Evolutionary conservation across 2,888 invertebrate species (phyloP).

Genomic region (Tenodera sinensis): DNA sequence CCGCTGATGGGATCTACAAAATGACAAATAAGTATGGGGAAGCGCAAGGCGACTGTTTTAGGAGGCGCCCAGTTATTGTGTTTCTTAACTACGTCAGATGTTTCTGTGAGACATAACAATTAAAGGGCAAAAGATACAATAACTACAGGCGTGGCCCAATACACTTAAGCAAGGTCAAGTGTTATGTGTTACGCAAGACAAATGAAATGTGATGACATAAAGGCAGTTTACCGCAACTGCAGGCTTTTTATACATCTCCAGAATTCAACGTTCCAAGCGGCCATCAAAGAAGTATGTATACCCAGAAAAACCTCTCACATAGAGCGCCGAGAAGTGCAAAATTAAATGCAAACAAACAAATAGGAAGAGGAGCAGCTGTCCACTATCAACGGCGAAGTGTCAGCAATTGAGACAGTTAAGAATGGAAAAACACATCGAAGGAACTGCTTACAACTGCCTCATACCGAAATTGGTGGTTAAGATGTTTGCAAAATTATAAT

Average conservation of each 20-base stretch:
- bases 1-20: too few species aligned
- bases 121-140: background rate
- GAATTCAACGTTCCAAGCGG: background rate
- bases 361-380: background rate
- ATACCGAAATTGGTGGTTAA: background rate
- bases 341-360: background rate
- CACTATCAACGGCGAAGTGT: background rate
- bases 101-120: background rate
- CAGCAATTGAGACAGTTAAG: background rate
- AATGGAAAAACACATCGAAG: background rate
- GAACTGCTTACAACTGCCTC: background rate
- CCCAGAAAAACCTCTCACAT: background rate
- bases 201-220: background rate
- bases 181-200: background rate
- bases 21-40: too few species aligned
- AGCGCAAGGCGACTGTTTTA: too few species aligned
- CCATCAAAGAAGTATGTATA: background rate
- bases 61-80: too few species aligned
- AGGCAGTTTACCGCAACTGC: background rate
- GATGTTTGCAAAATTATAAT: too few species aligned
- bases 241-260: background rate
- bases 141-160: background rate
- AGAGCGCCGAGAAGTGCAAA: background rate
- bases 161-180: background rate
- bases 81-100: too few species aligned